Evolutionary conservation across 2,113 vertebrate species (phyloP).

Genomic region (Nothoprocta perdicaria): DNA sequence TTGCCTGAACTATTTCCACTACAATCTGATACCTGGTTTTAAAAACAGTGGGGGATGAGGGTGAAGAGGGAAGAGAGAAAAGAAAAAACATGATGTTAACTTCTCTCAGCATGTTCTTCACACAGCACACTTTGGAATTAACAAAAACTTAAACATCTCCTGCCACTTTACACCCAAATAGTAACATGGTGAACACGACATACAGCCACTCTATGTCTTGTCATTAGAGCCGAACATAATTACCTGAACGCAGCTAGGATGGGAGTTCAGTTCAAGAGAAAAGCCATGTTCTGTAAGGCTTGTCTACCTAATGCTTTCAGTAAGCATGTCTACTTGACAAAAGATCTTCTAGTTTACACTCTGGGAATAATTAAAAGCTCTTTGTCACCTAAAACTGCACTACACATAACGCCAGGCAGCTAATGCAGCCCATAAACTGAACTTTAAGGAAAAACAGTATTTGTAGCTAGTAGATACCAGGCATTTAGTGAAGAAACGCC

Average conservation of each 20-base stretch:
- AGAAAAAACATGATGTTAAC: slow-evolving; percentile 24
- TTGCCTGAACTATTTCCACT: slow-evolving; percentile 97
- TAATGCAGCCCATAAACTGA: neutral
- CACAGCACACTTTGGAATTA: neutral
- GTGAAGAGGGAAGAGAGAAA: neutral
- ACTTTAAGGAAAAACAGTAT: neutral
- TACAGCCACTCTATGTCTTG: neutral
- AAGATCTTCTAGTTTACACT: neutral
- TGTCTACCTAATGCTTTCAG: neutral
- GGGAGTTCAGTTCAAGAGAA: neutral
- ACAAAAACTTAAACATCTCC: neutral
- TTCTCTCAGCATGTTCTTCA: neutral
- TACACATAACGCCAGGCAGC: neutral
- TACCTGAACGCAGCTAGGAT: neutral
- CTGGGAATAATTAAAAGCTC: neutral
- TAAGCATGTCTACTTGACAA: neutral
- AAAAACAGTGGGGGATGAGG: slow-evolving; percentile 17
- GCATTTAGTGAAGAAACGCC: neutral
- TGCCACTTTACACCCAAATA: neutral
- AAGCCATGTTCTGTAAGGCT: neutral
- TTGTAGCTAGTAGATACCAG: neutral
- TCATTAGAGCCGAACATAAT: neutral
- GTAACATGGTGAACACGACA: neutral
- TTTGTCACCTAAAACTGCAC: neutral
- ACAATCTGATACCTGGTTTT: slow-evolving; percentile 95